Evolutionary conservation across 1,140 invertebrate species (phyloP).

Genomic region (Drosophila nikananu): DNA sequence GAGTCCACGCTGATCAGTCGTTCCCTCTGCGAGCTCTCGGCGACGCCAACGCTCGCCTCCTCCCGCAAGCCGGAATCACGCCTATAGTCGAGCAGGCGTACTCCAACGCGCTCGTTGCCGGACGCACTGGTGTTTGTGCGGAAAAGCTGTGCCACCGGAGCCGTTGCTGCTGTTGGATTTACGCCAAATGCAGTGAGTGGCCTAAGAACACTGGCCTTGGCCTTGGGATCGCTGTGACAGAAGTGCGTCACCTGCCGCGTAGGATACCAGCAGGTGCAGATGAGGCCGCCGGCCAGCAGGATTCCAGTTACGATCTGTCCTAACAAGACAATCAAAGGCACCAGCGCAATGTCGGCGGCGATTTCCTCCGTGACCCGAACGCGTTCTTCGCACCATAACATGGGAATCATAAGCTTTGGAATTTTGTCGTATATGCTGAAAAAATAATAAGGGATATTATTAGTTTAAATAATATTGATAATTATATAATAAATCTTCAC

Average conservation of each 20-base stretch:
- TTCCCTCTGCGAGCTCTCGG: slow-evolving; percentile 41
- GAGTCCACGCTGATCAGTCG: slow-evolving; percentile 47
- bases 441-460: slow-evolving; percentile 42
- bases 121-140: slow-evolving; percentile 19
- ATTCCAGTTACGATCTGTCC: slow-evolving; percentile 78
- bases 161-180: slow-evolving; percentile 1
- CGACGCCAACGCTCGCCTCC: slow-evolving; percentile 5
- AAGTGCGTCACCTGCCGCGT: slow-evolving; percentile 67
- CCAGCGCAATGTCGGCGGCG: slow-evolving; percentile 72
- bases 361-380: slow-evolving; percentile 87
- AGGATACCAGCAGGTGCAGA: slow-evolving; percentile 82
- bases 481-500: slow-evolving; percentile 51
- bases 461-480: background rate
- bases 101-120: slow-evolving; percentile 58
- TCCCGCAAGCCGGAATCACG: slow-evolving; percentile 50
- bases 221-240: slow-evolving; percentile 76
- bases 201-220: slow-evolving; percentile 58
- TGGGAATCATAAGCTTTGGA: slow-evolving; percentile 90
- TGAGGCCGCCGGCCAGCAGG: slow-evolving; percentile 68
- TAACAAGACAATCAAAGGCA: slow-evolving; percentile 68
- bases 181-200: slow-evolving; percentile 57
- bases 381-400: slow-evolving; percentile 91
- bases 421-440: slow-evolving; percentile 89
- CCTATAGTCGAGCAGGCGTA: slow-evolving; percentile 68
- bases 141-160: slow-evolving; percentile 20